Conservation (phyloP, 2,113 vertebrate species). For the human (Homo sapiens) region DNA sequence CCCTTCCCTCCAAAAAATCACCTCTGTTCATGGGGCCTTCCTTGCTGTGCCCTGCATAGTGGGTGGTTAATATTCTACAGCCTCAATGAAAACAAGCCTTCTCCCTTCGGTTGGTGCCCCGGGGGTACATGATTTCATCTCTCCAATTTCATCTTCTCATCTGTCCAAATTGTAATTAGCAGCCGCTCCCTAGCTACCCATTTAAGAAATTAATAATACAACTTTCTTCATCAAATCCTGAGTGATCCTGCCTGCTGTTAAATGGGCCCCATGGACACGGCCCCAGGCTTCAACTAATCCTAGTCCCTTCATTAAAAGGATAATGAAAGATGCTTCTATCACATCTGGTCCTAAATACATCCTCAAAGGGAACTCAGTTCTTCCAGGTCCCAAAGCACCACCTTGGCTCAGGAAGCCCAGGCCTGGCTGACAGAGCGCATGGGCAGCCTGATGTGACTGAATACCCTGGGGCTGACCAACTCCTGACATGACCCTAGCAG, state of each 20-base stretch:
- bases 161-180: not conserved
- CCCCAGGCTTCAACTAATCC: not conserved
- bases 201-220: constrained; percentile 39
- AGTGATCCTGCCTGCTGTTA: not conserved
- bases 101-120: not conserved
- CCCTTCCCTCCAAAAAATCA: not conserved
- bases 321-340: not conserved
- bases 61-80: not conserved
- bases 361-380: not conserved
- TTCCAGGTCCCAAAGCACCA: not conserved
- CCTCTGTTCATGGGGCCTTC: not conserved
- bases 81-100: not conserved
- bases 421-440: not conserved
- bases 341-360: not conserved
- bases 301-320: not conserved
- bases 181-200: not conserved
- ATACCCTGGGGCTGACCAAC: not conserved
- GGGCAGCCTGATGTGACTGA: not conserved
- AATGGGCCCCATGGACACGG: not conserved
- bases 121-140: not conserved
- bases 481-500: not conserved
- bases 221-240: not conserved
- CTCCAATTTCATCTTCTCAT: not conserved
- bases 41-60: not conserved
- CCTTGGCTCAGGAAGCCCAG: not conserved